Base-by-base conservation (phyloP, 2,113 vertebrate genomes). In the Hyla sarda region DNA sequence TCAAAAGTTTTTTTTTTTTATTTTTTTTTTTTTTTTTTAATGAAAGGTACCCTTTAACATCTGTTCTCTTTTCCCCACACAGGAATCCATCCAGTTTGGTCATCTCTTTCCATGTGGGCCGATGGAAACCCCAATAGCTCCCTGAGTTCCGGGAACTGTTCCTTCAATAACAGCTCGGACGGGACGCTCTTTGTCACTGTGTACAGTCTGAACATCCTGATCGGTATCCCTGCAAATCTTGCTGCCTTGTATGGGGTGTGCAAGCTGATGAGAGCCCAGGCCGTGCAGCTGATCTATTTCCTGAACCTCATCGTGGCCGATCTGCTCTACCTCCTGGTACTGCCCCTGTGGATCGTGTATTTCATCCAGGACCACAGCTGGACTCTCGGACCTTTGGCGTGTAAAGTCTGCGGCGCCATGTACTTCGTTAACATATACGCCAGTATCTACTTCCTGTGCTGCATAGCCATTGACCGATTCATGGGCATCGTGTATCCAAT, bases 81-180 rank as follows among this genome's bases (percentile, higher is more conserved):
- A 47, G 47, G 60, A n/a, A 11, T 23, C 60, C 8, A 1, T 2
- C 60, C 17, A 8, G 60, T 8, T 25, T 62, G 7, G 21, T 11
- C n/a, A n/a, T n/a, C n/a, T 8, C 23, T 62, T 2, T 16, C 37
- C 37, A 74, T 74, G 72, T 74, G 3, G 30, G 5, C 2, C 19
- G 13, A 5, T 14, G 72, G 11, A 74, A 23, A 74, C n/a, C 72
- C 23, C 17, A 62, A 25, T 2, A 62, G 7, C 60, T 62, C 25
- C 60, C 21, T 62, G 60, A 62, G 11, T n/a, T 21, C 60, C 8
- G 11, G 6, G 10, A 74, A 74, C 37, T 89, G 45, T 77, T 82
- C 87, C 90, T 50, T 37, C 88, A 75, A 87, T 85, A 89, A 88
- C 87, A 89, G 84, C 62, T 87, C 84, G 32, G 30, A 86, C 2